Conservation (phyloP, 2,888 invertebrate species). For the Drosophila nr. perissopoda region DNA sequence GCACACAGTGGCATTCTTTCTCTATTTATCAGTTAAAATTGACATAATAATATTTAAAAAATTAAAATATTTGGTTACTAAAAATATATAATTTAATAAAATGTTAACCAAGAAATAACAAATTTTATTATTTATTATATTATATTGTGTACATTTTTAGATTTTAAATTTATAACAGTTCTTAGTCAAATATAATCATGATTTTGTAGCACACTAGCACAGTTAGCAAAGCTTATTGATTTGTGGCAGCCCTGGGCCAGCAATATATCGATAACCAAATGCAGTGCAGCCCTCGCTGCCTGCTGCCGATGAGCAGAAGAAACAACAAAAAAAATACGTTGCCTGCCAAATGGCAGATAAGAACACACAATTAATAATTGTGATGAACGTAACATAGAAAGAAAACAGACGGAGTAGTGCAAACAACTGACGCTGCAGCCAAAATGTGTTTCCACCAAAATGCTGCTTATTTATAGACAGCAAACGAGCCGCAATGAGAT, state of each 20-base stretch:
- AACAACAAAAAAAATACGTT: constrained; percentile 20
- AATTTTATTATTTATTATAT: neutral
- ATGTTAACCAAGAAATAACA: neutral
- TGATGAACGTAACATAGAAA: neutral
- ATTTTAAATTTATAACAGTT: neutral
- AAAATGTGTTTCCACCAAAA: constrained; percentile 62
- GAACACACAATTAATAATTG: constrained; percentile 8
- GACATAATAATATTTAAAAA: too few species aligned
- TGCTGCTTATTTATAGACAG: constrained; percentile 47
- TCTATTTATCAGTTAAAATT: neutral
- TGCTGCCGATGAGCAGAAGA: constrained; percentile 7
- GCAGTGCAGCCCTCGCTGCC: constrained; percentile 18
- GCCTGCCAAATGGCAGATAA: constrained; percentile 29
- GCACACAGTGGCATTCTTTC: neutral
- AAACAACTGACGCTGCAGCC: constrained; percentile 32
- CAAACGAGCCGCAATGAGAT: constrained; percentile 67
- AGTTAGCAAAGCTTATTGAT: constrained; percentile 4
- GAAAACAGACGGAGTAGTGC: constrained; percentile 12
- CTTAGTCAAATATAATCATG: neutral
- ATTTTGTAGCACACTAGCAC: constrained; percentile 11
- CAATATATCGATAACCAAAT: constrained; percentile 13
- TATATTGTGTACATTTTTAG: neutral
- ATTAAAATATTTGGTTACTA: neutral
- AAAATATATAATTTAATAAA: neutral
- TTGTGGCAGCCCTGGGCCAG: constrained; percentile 10